These are phyloP conservation scores for Cheirogaleus medius DNA, from an alignment of 2,113 vertebrate species.

Conservation along the genomic window DNA sequence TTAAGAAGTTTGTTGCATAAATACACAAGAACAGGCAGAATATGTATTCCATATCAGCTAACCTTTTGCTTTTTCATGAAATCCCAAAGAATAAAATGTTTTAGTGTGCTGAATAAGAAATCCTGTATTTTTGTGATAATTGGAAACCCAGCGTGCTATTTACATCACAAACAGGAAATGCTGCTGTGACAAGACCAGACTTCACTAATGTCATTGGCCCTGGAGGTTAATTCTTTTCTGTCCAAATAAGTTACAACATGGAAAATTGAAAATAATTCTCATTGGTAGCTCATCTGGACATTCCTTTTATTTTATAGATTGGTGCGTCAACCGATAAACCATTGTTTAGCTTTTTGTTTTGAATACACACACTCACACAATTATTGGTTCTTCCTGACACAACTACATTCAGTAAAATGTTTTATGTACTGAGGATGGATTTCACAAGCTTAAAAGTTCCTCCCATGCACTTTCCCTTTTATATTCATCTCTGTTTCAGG, in stretches of 20 bases:
- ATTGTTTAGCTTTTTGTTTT: conserved; percentile 24
- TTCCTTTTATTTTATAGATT: conserved; percentile 12
- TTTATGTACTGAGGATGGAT: not conserved
- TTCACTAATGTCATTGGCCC: not conserved
- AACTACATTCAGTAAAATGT: not conserved
- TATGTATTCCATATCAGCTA: not conserved
- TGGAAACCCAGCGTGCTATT: conserved; percentile 8
- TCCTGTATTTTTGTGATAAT: conserved; percentile 31
- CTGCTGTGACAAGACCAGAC: not conserved
- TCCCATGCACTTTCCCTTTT: not conserved
- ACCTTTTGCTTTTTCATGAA: not conserved
- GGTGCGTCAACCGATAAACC: not conserved
- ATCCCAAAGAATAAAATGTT: not conserved
- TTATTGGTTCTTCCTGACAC: not conserved
- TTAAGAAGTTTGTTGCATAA: not conserved
- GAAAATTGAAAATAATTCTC: conserved; percentile 17
- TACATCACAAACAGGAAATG: not conserved
- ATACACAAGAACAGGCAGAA: not conserved
- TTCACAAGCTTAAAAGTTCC: not conserved
- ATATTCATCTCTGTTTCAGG: not conserved
- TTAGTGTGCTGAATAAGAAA: not conserved
- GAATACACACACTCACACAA: not conserved
- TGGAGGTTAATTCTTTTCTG: conserved; percentile 1
- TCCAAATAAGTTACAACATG: not conserved
- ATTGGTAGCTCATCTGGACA: not conserved